Percentiles rank a stretch among this genome's conserved stretches.
Evolutionary conservation across 1,140 invertebrate genomes (phyloP).

Genomic region (Rhyzopertha dominica): DNA sequence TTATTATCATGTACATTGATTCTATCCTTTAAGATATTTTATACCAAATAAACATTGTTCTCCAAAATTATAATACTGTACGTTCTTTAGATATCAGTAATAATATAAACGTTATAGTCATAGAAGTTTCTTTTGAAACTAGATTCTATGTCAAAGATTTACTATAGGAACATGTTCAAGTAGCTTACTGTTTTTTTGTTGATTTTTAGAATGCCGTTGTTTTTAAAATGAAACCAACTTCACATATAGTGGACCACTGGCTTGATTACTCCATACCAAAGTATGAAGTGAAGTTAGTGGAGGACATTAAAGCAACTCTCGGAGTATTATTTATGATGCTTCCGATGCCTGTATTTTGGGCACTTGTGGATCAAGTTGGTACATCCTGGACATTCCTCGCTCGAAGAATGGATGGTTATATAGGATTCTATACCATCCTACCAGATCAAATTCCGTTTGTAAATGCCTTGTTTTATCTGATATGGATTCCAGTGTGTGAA

Average conservation of each 20-base stretch:
- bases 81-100: no score
- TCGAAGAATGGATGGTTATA: slow-evolving; percentile 71
- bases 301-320: slow-evolving; percentile 66
- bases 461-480: slow-evolving; percentile 73
- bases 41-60: no score
- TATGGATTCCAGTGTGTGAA: slow-evolving; percentile 81
- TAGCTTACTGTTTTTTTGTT: no score
- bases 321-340: slow-evolving; percentile 67
- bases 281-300: slow-evolving; percentile 60
- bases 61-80: no score
- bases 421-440: slow-evolving; percentile 60
- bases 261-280: slow-evolving; percentile 71
- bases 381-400: slow-evolving; percentile 92
- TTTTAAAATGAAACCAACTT: slow-evolving; percentile 44
- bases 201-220: slow-evolving; percentile 45
- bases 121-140: no score
- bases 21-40: no score
- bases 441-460: no score
- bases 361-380: slow-evolving; percentile 76
- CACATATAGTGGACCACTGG: no score
- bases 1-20: no score
- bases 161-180: no score
- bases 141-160: no score
- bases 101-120: no score
- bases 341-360: slow-evolving; percentile 81